Conservation (phyloP, 2,113 vertebrate genomes). For the Heterocephalus glaber region DNA sequence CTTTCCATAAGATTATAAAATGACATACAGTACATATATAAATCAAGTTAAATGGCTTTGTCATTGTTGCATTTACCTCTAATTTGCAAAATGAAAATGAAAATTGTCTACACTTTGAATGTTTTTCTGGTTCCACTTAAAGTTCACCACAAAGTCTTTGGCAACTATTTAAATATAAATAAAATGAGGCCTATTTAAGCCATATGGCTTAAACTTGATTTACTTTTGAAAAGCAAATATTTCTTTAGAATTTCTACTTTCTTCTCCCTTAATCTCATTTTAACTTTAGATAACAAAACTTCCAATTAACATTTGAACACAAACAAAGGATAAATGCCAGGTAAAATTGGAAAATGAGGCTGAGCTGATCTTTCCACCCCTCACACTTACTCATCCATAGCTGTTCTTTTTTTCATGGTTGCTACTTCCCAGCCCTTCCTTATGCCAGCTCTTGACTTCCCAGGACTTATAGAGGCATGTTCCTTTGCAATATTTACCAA, state of each 20-base stretch:
- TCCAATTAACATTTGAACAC: background rate
- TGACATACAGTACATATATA: background rate
- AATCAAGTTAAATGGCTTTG: background rate
- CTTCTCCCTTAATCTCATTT: background rate
- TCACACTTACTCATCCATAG: background rate
- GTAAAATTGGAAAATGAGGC: background rate
- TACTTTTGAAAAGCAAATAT: constrained; percentile 26
- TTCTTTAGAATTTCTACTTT: background rate
- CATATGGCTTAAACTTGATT: background rate
- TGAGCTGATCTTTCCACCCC: background rate
- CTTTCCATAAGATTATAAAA: background rate
- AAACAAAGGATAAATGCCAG: background rate
- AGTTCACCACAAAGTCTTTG: background rate
- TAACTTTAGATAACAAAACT: background rate
- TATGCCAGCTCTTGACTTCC: background rate
- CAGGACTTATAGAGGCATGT: background rate
- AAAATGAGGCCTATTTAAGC: background rate
- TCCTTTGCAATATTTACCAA: constrained; percentile 10
- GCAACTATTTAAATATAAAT: constrained; percentile 8
- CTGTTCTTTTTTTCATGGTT: background rate
- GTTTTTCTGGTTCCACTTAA: background rate
- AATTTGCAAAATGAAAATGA: background rate
- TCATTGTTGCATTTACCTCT: background rate
- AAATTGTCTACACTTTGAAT: background rate
- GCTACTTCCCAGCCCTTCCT: background rate